phyloP scores from a whole-genome alignment of 2,113 vertebrate species.

The Poeciliopsis occidentalis region DNA sequence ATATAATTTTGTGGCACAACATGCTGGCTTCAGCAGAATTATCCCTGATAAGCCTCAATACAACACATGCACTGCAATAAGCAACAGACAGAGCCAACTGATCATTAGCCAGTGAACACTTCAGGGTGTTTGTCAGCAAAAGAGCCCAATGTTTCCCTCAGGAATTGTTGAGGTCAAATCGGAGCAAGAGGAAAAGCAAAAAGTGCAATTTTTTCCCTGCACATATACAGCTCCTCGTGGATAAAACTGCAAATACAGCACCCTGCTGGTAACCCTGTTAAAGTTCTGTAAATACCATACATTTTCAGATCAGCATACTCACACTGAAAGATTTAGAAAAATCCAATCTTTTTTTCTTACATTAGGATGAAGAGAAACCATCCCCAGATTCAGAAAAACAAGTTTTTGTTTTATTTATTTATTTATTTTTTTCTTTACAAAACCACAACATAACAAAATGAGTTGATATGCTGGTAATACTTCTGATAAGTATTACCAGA shows the following conservation, averaged over 20 bases:
- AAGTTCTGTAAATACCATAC: neutral
- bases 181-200: neutral
- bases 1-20: neutral
- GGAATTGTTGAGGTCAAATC: neutral
- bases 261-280: neutral
- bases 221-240: neutral
- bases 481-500: no score
- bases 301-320: neutral
- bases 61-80: neutral
- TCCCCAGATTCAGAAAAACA: no score
- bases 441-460: neutral
- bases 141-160: neutral
- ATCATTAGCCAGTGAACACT: neutral
- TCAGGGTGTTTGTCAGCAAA: slow-evolving; percentile 8
- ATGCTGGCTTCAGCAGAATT: neutral
- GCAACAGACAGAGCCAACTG: neutral
- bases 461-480: neutral
- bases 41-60: neutral
- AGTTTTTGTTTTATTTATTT: no score
- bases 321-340: no score
- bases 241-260: neutral
- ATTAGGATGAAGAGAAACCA: no score
- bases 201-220: neutral
- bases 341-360: no score
- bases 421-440: neutral